Evolutionary conservation across 2,113 vertebrate genomes (phyloP), one percentile per base, ranked within the genome.

Genomic region (Heteronetta atricapilla): DNA sequence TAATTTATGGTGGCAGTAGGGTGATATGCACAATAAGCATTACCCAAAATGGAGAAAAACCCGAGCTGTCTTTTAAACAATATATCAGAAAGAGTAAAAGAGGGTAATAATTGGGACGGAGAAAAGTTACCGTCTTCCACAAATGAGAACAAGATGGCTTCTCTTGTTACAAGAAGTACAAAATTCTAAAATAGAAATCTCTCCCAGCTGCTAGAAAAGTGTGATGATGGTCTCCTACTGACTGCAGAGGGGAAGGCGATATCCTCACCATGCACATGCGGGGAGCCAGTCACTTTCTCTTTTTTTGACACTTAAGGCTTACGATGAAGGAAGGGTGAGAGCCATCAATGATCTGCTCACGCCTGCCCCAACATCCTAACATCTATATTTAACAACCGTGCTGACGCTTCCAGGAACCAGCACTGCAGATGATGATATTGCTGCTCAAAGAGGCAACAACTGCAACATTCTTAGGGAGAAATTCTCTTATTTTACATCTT

Each of bases 101-200:
- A 76, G 13, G 46, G 20, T 76, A 59, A 66, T 66, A 83, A 59
- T 11, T 13, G 18, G 58, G 31, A 66, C 62, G 69, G 66, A 40
- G n/a, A 78, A 56, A 94, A 85, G 69, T 34, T 81, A 68, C 56
- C 0, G 0, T 44, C 52, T 88, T 81, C 53, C 53, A n/a, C 19
- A 62, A 68, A 82, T 33, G 38, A 66, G 92, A 88, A 73, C 53
- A 92, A 95, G 86, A 95, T 84, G 80, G 93, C 88, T 96, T 83
- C 59, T 63, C 18, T 40, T 75, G 38, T 53, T 53, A 76, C 18
- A 87, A 88, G 21, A 29, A 75, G 36, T 46, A 92, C 31, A 74
- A 77, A 93, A 81, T n/a, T 80, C 82, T 70, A 63, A 94, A 94
- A 77, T 5, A 94, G 72, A 9, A 72, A 78, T 42, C 63, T 64